A percentile compares a stretch with the other conserved stretches of the same genome.
These are phyloP conservation scores for Stramonita haemastoma DNA, from an alignment of 2,888 invertebrate species.

Conservation along the genomic window DNA sequence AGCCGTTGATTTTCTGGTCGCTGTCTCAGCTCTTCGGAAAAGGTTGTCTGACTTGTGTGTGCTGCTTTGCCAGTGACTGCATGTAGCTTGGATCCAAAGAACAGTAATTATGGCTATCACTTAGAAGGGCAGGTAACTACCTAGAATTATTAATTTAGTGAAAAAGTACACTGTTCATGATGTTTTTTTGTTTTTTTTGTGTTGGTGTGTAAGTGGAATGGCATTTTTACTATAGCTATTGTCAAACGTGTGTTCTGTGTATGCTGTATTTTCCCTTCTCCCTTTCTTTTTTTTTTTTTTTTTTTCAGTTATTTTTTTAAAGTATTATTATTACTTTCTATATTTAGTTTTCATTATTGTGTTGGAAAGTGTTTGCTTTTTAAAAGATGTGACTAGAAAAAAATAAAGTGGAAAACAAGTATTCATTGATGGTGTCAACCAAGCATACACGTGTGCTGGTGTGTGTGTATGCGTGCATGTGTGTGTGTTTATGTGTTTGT, in stretches of 20 bases:
- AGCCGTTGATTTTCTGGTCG: too few relatives aligned
- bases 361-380: constrained; percentile 43
- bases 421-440: neutral
- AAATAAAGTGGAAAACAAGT: constrained; percentile 29
- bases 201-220: constrained; percentile 33
- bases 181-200: constrained; percentile 12
- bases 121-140: neutral
- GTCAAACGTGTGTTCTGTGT: constrained; percentile 12
- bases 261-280: constrained; percentile 14
- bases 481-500: neutral
- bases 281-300: too few relatives aligned
- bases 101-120: neutral
- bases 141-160: neutral
- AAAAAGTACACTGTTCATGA: neutral
- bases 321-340: constrained; percentile 21
- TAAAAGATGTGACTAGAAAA: constrained; percentile 33
- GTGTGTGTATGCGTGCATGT: neutral
- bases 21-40: too few relatives aligned
- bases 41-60: too few relatives aligned
- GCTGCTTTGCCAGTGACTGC: neutral
- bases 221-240: constrained; percentile 35
- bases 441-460: constrained; percentile 8
- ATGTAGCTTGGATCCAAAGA: neutral
- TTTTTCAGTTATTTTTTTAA: neutral
- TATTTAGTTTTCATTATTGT: constrained; percentile 31